These are phyloP conservation scores for Morpho helenor DNA, from an alignment of 2,888 invertebrate genomes.

Conservation along the genomic window DNA sequence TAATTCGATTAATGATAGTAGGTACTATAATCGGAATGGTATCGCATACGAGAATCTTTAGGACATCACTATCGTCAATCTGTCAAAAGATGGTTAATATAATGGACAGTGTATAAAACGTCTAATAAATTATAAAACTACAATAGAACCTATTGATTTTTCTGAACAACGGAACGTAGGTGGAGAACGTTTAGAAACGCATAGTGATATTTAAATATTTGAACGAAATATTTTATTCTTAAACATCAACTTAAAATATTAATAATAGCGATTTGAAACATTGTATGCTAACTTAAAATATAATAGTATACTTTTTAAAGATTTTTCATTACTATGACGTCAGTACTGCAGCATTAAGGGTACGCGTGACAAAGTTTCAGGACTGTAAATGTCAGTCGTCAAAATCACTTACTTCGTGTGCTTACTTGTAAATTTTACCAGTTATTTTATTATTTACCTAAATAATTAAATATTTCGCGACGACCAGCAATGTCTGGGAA, in stretches of 20 bases:
- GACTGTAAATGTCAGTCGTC: conserved; percentile 23
- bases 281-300: too few relatives aligned
- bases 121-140: not conserved
- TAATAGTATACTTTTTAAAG: not conserved
- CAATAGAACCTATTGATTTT: conserved; percentile 7
- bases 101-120: too few relatives aligned
- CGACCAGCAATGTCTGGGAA: conserved; percentile 64
- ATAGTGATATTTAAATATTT: too few relatives aligned
- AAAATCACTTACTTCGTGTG: conserved; percentile 35
- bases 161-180: conserved; percentile 22
- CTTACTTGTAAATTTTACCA: conserved; percentile 43
- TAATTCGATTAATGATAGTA: too few relatives aligned
- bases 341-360: conserved; percentile 19
- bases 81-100: too few relatives aligned
- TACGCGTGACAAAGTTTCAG: conserved; percentile 26
- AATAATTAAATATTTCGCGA: conserved; percentile 23
- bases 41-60: too few relatives aligned
- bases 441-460: conserved; percentile 27
- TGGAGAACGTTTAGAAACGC: conserved; percentile 17
- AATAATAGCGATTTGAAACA: too few relatives aligned
- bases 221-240: too few relatives aligned
- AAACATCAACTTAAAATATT: too few relatives aligned
- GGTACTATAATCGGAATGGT: too few relatives aligned
- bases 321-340: not conserved
- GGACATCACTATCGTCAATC: too few relatives aligned